Evolutionary conservation across 2,113 vertebrate species (phyloP).

Genomic region (Chaetops frenatus): DNA sequence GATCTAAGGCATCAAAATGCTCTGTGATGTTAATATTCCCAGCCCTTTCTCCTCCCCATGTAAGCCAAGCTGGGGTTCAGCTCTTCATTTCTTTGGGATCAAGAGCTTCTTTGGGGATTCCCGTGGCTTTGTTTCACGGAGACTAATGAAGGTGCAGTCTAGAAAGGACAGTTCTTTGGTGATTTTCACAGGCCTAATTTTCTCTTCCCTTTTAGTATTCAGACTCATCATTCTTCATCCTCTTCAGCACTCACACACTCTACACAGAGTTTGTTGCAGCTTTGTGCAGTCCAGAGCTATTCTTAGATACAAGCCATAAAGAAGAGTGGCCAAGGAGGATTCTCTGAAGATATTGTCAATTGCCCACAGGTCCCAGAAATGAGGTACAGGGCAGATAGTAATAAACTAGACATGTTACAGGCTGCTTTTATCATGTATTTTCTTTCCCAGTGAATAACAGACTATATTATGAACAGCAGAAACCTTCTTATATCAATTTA

Average conservation of each 20-base stretch:
- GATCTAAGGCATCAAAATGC: neutral
- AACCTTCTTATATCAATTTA: neutral
- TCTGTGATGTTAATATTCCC: neutral
- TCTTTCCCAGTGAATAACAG: neutral
- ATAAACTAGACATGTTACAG: neutral
- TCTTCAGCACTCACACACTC: neutral
- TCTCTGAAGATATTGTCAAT: neutral
- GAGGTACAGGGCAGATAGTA: neutral
- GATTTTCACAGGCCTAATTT: neutral
- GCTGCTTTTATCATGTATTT: neutral
- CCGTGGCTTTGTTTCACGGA: neutral
- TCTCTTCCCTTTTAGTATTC: neutral
- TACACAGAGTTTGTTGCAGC: neutral
- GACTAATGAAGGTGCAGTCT: neutral
- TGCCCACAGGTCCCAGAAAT: neutral
- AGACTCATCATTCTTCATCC: neutral
- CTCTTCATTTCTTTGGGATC: neutral
- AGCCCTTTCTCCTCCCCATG: neutral
- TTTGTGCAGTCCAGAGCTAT: neutral
- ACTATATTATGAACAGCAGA: neutral
- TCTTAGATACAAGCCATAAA: neutral
- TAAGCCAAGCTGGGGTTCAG: neutral
- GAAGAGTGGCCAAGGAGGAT: neutral
- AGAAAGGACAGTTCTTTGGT: neutral
- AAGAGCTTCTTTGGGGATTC: neutral